phyloP scores from a whole-genome alignment of 1,140 invertebrate genomes.

The Drosophila trapezifrons region DNA sequence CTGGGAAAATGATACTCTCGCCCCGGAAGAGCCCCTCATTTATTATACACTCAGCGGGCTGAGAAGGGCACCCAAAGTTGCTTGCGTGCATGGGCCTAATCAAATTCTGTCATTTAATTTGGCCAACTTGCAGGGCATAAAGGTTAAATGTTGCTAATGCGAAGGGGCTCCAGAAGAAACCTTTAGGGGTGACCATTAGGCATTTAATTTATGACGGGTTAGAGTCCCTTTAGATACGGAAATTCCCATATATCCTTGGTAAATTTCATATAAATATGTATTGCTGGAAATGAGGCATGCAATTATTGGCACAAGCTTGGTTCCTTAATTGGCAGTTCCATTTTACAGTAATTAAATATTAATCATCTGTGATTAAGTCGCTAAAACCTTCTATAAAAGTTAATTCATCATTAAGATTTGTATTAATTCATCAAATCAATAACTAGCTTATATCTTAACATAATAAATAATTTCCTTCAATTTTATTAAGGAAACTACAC shows the following conservation, averaged over 20 bases:
- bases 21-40: constrained; percentile 24
- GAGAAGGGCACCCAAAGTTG: constrained; percentile 22
- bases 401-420: too few species aligned
- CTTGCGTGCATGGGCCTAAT: constrained; percentile 69
- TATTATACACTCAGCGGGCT: constrained; percentile 17
- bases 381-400: too few species aligned
- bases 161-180: neutral
- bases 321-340: neutral
- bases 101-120: constrained; percentile 72
- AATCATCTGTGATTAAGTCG: neutral
- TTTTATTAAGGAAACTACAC: neutral
- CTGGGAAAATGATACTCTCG: constrained; percentile 31
- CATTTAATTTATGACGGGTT: constrained; percentile 25
- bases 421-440: neutral
- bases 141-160: constrained; percentile 68
- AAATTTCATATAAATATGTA: constrained; percentile 11
- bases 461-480: neutral
- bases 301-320: neutral
- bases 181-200: constrained; percentile 42
- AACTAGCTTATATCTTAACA: neutral
- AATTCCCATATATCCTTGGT: constrained; percentile 6
- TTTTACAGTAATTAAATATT: neutral
- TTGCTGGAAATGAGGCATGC: neutral
- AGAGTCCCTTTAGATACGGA: neutral
- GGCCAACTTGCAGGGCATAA: constrained; percentile 47